phyloP scores from a whole-genome alignment of 2,888 invertebrate genomes.

The Acronicta aceris region DNA sequence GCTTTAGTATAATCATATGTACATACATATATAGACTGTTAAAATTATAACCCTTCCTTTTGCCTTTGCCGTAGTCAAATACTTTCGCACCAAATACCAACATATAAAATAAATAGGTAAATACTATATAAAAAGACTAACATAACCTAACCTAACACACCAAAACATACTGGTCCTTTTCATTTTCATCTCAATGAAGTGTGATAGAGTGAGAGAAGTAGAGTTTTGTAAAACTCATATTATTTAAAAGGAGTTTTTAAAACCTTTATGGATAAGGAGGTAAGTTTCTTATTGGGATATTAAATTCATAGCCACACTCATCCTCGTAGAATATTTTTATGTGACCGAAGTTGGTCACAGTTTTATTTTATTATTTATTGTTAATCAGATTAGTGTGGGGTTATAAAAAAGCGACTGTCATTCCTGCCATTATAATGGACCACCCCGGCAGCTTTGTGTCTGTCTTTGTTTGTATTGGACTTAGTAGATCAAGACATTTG shows the following conservation, averaged over 20 bases:
- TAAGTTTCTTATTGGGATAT: constrained; percentile 12
- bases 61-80: too few species aligned
- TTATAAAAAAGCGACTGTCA: constrained; percentile 70
- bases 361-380: constrained; percentile 67
- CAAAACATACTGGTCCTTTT: too few species aligned
- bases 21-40: too few species aligned
- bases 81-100: too few species aligned
- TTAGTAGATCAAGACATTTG: constrained; percentile 19
- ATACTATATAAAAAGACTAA: too few species aligned
- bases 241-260: background rate
- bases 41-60: too few species aligned
- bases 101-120: too few species aligned
- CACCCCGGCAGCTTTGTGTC: constrained; percentile 66
- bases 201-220: too few species aligned
- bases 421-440: constrained; percentile 67
- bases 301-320: constrained; percentile 44
- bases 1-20: too few species aligned
- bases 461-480: constrained; percentile 64
- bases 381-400: constrained; percentile 71
- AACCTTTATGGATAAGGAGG: background rate
- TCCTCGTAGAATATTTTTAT: constrained; percentile 48
- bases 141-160: too few species aligned
- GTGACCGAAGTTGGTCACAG: constrained; percentile 47
- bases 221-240: background rate
- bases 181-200: too few species aligned